Conservation (phyloP, 2,797 vertebrate genomes). For the Sylvilagus floridanus region DNA sequence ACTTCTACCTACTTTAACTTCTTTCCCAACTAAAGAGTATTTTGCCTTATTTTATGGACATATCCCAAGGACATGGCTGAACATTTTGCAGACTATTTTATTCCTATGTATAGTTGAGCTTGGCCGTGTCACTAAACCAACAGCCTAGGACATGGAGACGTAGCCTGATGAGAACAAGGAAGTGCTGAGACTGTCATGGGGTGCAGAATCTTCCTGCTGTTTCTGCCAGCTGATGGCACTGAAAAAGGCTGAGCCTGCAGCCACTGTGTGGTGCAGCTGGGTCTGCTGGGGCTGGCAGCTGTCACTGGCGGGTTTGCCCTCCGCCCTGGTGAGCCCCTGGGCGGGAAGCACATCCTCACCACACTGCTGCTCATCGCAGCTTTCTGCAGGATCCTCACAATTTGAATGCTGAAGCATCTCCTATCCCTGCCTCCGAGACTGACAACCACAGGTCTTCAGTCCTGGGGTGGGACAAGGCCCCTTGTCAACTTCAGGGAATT, state of each 20-base stretch:
- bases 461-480: not conserved
- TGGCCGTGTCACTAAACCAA: not conserved
- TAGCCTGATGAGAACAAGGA: not conserved
- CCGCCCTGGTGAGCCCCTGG: not conserved
- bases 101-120: not conserved
- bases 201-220: not conserved
- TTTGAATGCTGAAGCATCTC: not conserved
- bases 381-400: not conserved
- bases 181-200: not conserved
- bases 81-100: not conserved
- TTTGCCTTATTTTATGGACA: not conserved
- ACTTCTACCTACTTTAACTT: slow-evolving; percentile 7
- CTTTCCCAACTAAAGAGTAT: not conserved
- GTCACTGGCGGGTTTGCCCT: not conserved
- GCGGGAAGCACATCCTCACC: not conserved
- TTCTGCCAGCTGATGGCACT: not conserved
- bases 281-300: not conserved
- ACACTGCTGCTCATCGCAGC: not conserved
- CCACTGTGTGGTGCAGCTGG: too few species aligned
- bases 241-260: not conserved
- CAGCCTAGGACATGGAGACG: not conserved
- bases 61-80: not conserved
- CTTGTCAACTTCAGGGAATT: not conserved
- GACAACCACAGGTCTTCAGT: not conserved
- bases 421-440: not conserved